phyloP scores from a whole-genome alignment of 2,888 invertebrate genomes.

The Euphydryas editha region DNA sequence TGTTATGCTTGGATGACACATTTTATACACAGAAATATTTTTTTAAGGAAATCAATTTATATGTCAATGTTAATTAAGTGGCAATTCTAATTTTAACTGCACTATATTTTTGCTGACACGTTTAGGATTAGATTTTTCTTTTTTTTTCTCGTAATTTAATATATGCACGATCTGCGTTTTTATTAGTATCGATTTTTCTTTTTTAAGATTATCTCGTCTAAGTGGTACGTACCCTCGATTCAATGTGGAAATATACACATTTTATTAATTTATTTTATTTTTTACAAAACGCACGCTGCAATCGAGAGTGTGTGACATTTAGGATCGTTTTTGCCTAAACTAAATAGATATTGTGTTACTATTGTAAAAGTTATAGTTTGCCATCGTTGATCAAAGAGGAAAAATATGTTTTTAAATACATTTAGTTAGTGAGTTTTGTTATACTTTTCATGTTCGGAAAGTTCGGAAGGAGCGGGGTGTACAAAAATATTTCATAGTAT shows the following conservation, averaged over 20 bases:
- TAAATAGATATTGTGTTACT: conserved; percentile 73
- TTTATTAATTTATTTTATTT: conserved; percentile 66
- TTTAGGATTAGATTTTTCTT: conserved; percentile 73
- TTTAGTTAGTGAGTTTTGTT: conserved; percentile 67
- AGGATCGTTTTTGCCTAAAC: conserved; percentile 66
- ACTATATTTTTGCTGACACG: conserved; percentile 83
- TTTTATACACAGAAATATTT: conserved; percentile 83
- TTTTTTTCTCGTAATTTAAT: conserved; percentile 75
- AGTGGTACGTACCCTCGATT: conserved; percentile 57
- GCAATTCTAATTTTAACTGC: conserved; percentile 80
- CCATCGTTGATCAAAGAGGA: conserved; percentile 81
- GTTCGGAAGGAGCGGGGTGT: conserved; percentile 63
- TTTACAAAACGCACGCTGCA: conserved; percentile 41
- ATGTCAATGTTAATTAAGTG: conserved; percentile 80
- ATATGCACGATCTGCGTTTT: conserved; percentile 83
- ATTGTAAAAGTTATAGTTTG: conserved; percentile 79
- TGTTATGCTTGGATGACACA: conserved; percentile 79
- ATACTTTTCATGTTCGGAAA: conserved; percentile 60
- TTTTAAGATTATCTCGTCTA: conserved; percentile 57
- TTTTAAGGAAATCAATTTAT: conserved; percentile 79
- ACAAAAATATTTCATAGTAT: conserved; percentile 79
- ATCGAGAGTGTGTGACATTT: conserved; percentile 57
- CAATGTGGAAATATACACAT: conserved; percentile 53
- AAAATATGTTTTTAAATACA: conserved; percentile 74
- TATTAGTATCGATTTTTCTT: conserved; percentile 69